Percentiles rank a stretch among this genome's conserved stretches.
These are phyloP conservation scores for Nilaparvata lugens DNA, from an alignment of 1,140 invertebrate genomes.

Conservation along the genomic window DNA sequence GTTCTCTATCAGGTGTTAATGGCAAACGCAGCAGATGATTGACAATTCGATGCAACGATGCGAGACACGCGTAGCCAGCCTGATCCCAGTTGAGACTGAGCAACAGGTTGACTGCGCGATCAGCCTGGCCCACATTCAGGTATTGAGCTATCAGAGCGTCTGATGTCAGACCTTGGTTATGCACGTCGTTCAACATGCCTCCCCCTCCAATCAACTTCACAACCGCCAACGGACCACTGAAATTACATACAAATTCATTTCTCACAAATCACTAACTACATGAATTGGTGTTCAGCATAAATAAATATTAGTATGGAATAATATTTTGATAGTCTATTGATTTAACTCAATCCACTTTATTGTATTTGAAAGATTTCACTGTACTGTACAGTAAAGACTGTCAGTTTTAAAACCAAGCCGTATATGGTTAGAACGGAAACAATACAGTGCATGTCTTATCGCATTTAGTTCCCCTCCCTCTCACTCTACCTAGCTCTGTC, in stretches of 20 bases:
- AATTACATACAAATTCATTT: slow-evolving; percentile 13
- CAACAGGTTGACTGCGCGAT: slow-evolving; percentile 59
- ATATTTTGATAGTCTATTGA: no score
- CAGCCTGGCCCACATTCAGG: slow-evolving; percentile 49
- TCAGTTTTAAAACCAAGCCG: no score
- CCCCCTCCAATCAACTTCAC: slow-evolving; percentile 39
- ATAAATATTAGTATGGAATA: no score
- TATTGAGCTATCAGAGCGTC: slow-evolving; percentile 55
- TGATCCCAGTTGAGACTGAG: slow-evolving; percentile 61
- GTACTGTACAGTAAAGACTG: no score
- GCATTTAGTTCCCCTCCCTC: no score
- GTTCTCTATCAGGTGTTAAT: slow-evolving; percentile 52
- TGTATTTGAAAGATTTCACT: no score
- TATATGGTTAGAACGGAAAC: no score
- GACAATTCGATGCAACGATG: slow-evolving; percentile 57
- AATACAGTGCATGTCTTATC: no score
- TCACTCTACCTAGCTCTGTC: no score
- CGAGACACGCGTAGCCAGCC: slow-evolving; percentile 54
- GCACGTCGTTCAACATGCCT: slow-evolving; percentile 35
- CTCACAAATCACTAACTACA: no score
- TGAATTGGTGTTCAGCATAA: no score
- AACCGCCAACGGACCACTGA: slow-evolving; percentile 40
- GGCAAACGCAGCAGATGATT: slow-evolving; percentile 57
- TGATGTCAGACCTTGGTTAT: slow-evolving; percentile 39
- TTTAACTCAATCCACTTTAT: no score